Base-by-base conservation (phyloP, 2,113 vertebrate species). In the Oryzias celebensis region DNA sequence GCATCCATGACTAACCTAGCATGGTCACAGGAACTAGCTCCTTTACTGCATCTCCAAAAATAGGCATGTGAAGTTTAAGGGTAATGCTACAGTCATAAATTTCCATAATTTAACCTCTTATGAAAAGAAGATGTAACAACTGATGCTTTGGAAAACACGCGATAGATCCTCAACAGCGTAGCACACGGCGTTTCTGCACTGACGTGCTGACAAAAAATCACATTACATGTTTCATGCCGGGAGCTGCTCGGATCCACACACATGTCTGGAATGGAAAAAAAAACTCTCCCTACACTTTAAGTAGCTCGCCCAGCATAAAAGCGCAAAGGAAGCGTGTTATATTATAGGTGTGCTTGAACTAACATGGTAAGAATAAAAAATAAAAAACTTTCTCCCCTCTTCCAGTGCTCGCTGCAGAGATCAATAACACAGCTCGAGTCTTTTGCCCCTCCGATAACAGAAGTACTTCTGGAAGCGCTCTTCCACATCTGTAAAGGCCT, bases 381-480 rank as follows among this genome's bases (percentile, higher is more conserved):
- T 60, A 58, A 65, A 65, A 69, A 79, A 65, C 47, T 28, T 14
- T 17, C 24, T 24, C 36, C 20, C 24, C 56, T 13, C 20, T 26
- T 5, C 51, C 0, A 28, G 66, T 12, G 8, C 36, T 36, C 36
- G 0, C 60, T 57, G 47, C 3, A 18, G 18, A 55, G 71, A 88
- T 85, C 84, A 79, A 87, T 82, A 85, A 73, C 26, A 5, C 43
- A 76, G 43, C 56, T 10, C 14, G 1, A 60, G 66, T 66, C 65
- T 86, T 68, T 80, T 83, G 83, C 85, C 77, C 36, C 15, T 0
- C 16, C 18, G 45, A 70, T 68, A 75, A 59, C 46, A 36, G 1
- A 10, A 4, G 23, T 48, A 41, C 60, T 59, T 80, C 58, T 79
- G 77, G 74, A 78, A 62, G 62, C 55, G 42, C 68, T 68, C 61